Percentiles rank a stretch among this genome's conserved stretches.
Evolutionary conservation across 2,888 invertebrate genomes (phyloP).

Genomic region (Homarus gammarus): DNA sequence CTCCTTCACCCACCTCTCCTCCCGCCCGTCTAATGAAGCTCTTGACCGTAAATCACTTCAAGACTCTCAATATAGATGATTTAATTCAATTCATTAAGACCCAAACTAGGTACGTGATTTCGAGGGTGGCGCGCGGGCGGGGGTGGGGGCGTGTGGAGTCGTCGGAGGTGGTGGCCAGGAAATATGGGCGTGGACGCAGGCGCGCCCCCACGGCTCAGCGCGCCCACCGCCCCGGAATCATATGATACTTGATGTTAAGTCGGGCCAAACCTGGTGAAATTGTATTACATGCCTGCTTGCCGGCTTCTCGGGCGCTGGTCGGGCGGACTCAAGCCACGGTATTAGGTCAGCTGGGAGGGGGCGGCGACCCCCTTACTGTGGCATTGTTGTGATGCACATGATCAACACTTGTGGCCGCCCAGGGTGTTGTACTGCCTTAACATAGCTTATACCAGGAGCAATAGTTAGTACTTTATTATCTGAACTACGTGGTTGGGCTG

Average conservation of each 20-base stretch:
- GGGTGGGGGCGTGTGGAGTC: not conserved
- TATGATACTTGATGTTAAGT: slow-evolving; percentile 66
- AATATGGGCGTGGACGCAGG: slow-evolving; percentile 15
- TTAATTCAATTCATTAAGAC: slow-evolving; percentile 65
- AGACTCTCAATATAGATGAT: slow-evolving; percentile 62
- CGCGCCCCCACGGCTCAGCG: slow-evolving; percentile 42
- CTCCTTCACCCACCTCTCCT: slow-evolving; percentile 12
- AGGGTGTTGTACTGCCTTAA: too few relatives aligned
- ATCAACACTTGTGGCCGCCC: too few relatives aligned
- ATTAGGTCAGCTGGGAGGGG: slow-evolving; percentile 8
- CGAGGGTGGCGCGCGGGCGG: slow-evolving; percentile 28
- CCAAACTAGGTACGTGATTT: slow-evolving; percentile 65
- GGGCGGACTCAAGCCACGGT: not conserved
- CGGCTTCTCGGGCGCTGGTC: slow-evolving; percentile 30
- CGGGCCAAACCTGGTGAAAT: slow-evolving; percentile 60
- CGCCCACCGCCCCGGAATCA: slow-evolving; percentile 47
- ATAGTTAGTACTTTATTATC: too few relatives aligned
- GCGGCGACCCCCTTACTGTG: not conserved
- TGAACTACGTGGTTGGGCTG: too few relatives aligned
- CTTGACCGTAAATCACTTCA: slow-evolving; percentile 64
- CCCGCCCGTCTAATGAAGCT: slow-evolving; percentile 54
- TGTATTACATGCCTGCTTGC: slow-evolving; percentile 60
- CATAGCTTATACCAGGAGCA: too few relatives aligned
- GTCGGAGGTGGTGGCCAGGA: not conserved
- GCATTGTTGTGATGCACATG: not conserved